Conservation (phyloP, 2,888 invertebrate genomes). For the Oscheius sp. region DNA sequence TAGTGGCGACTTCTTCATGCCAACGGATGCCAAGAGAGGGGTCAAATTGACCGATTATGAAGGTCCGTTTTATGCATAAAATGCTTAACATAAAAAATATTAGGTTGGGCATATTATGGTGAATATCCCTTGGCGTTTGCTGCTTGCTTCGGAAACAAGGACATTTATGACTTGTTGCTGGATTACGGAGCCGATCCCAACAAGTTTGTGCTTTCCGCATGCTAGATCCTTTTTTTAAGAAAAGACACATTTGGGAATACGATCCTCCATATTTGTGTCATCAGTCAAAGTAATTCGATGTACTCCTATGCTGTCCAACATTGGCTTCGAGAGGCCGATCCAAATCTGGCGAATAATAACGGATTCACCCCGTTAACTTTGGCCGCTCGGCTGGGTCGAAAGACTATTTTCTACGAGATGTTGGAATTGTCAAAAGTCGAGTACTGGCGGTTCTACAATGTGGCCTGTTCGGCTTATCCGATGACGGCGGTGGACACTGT, state of each 20-base stretch:
- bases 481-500: constrained; percentile 94
- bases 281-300: constrained; percentile 90
- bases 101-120: constrained; percentile 92
- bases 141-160: constrained; percentile 95
- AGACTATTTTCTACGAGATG: constrained; percentile 97
- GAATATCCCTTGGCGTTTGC: constrained; percentile 98
- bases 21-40: constrained; percentile 87
- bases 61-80: constrained; percentile 71
- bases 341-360: constrained; percentile 87
- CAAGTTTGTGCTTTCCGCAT: too few relatives aligned
- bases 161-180: constrained; percentile 92
- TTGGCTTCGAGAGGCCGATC: constrained; percentile 90
- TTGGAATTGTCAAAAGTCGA: constrained; percentile 86
- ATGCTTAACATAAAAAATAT: not conserved
- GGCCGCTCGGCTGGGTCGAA: constrained; percentile 93
- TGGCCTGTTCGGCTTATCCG: constrained; percentile 97
- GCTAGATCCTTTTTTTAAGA: too few relatives aligned
- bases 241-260: constrained; percentile 98
- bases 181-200: constrained; percentile 94
- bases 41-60: constrained; percentile 82
- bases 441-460: constrained; percentile 98
- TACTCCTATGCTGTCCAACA: constrained; percentile 97
- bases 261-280: constrained; percentile 99
- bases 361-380: constrained; percentile 94
- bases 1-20: constrained; percentile 92